Conservation (phyloP, 2,797 vertebrate genomes). For the Silurus lanzhouensis region DNA sequence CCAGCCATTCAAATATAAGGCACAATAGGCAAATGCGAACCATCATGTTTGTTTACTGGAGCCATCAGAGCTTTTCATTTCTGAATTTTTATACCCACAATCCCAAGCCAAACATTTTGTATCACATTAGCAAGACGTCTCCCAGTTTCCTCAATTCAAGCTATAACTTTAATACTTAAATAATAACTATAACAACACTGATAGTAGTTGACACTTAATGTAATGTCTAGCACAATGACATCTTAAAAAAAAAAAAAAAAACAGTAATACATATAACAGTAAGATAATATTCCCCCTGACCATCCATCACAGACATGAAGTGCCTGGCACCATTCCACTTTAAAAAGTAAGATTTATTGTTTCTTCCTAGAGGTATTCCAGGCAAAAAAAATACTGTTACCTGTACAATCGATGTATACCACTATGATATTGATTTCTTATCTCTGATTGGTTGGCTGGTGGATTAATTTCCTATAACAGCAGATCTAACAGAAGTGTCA, state of each 20-base stretch:
- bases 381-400: no score
- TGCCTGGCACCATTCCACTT: background rate
- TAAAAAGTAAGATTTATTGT: background rate
- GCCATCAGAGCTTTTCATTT: background rate
- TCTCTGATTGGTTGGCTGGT: background rate
- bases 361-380: background rate
- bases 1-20: slow-evolving; percentile 14
- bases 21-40: slow-evolving; percentile 16
- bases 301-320: background rate
- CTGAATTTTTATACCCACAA: background rate
- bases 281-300: background rate
- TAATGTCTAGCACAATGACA: background rate
- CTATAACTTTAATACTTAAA: background rate
- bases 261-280: background rate
- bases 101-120: background rate
- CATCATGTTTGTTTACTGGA: slow-evolving; percentile 4
- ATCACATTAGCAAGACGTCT: background rate
- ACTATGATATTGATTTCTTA: background rate
- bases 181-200: background rate
- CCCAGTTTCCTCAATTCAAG: background rate
- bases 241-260: background rate
- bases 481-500: background rate
- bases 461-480: background rate
- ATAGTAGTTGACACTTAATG: background rate
- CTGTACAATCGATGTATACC: background rate